Evolutionary conservation across 2,113 vertebrate genomes (phyloP).

Genomic region (Peromyscus leucopus): DNA sequence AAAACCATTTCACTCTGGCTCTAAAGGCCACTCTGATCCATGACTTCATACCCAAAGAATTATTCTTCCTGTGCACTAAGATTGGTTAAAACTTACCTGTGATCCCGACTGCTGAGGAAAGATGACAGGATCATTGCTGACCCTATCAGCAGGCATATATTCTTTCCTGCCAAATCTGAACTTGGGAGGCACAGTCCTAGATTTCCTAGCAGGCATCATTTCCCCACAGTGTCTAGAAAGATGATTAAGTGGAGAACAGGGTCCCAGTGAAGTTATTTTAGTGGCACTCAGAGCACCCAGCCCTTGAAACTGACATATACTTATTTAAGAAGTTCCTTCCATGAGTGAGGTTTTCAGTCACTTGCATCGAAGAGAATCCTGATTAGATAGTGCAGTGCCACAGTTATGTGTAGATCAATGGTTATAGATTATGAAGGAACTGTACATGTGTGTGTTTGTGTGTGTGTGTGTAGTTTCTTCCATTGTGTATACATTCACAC

Average conservation of each 20-base stretch:
- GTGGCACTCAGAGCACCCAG: not conserved
- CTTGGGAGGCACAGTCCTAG: not conserved
- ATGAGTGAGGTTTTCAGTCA: not conserved
- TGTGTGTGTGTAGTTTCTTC: too few relatives aligned
- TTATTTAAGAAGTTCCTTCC: not conserved
- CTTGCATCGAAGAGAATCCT: not conserved
- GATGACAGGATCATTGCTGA: not conserved
- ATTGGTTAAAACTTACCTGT: not conserved
- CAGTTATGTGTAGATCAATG: not conserved
- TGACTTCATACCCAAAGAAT: not conserved
- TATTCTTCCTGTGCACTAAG: not conserved
- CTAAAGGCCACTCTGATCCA: not conserved
- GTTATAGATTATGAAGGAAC: not conserved
- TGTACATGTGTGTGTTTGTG: too few relatives aligned
- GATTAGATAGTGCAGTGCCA: not conserved
- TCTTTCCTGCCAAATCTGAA: not conserved
- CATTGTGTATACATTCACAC: too few relatives aligned
- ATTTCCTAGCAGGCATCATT: not conserved
- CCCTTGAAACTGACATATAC: not conserved
- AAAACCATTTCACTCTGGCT: not conserved
- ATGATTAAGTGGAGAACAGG: not conserved
- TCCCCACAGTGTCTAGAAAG: not conserved
- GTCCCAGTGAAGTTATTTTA: not conserved
- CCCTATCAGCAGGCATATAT: accelerated
- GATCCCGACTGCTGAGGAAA: not conserved